phyloP scores from a whole-genome alignment of 2,888 invertebrate species.

The Phania funesta region DNA sequence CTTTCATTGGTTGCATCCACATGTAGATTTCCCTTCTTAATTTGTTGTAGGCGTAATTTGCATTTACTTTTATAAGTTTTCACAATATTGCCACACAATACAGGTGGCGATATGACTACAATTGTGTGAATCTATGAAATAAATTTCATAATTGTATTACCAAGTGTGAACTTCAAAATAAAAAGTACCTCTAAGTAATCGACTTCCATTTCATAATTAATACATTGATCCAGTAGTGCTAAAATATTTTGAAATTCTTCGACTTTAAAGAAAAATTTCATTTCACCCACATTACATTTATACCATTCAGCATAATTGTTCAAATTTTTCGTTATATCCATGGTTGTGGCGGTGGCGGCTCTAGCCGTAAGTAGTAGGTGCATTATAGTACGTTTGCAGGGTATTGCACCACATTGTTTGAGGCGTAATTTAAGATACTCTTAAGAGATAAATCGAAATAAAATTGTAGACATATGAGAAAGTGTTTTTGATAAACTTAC shows the following conservation, averaged over 20 bases:
- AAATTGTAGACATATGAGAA: background rate
- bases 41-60: constrained; percentile 72
- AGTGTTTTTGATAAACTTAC: constrained; percentile 62
- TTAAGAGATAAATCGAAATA: constrained; percentile 50
- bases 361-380: constrained; percentile 76
- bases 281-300: constrained; percentile 77
- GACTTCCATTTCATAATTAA: constrained; percentile 74
- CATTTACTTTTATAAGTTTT: constrained; percentile 76
- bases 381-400: constrained; percentile 70
- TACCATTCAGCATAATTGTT: constrained; percentile 78
- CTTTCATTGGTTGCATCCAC: constrained; percentile 62
- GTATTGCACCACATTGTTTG: constrained; percentile 70
- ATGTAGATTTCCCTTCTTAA: constrained; percentile 58
- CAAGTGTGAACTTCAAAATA: background rate
- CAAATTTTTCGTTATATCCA: constrained; percentile 72
- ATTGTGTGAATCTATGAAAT: constrained; percentile 74
- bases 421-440: constrained; percentile 75
- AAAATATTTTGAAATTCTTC: constrained; percentile 75
- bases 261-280: constrained; percentile 74
- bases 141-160: background rate
- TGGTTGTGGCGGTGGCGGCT: constrained; percentile 73
- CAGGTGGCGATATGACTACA: constrained; percentile 75
- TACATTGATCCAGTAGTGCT: constrained; percentile 72
- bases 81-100: constrained; percentile 76
- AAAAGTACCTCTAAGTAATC: constrained; percentile 77